Evolutionary conservation across 2,797 vertebrate species (phyloP), one percentile per base, ranked within the genome.

Genomic region (Cossypha caffra): DNA sequence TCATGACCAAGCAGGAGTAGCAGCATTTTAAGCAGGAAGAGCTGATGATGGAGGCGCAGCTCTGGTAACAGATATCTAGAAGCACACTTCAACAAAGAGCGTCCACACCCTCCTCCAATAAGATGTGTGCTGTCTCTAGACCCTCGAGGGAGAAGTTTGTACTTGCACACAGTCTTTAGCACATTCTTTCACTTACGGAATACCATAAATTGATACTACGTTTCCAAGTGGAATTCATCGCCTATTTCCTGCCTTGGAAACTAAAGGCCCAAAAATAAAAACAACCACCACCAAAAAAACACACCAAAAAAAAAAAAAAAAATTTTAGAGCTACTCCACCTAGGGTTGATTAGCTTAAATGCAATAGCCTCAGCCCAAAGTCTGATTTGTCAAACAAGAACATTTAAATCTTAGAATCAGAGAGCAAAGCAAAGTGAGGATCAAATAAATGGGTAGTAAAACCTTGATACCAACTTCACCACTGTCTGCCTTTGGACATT

Each of bases 1-100:
- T 72, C 0, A 1, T 42, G 52, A 73, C 1, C 1, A 29, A 1
- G 2, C 45, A 62, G 58, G 29, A 48, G 10, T 68, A 78, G 31
- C 20, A 86, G 62, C 20, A 42, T 52, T 64, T 74, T 86, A n/a
- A 71, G 31, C 40, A 71, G 48, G 26, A 45, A 48, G 52, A 72
- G 23, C 9, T 48, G 13, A 58, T 59, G 28, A 31, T 24, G 21
- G 38, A 38, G 3, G 4, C 10, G 1, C n/a, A 50, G 18, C 79
- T 83, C 50, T 88, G 29, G 28, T 79, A 74, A 45, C 0, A 7
- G n/a, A 64, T 19, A 69, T 25, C 31, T 35, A 55, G 16, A 29
- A 14, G 7, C 14, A 19, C 40, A 23, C 12, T 33, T 73, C 19
- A 48, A 35, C 2, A 15, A 62, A 43, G 14, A 64, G 17, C 4